Base-by-base conservation (phyloP, 1,140 invertebrate genomes). In the Formica selysi region DNA sequence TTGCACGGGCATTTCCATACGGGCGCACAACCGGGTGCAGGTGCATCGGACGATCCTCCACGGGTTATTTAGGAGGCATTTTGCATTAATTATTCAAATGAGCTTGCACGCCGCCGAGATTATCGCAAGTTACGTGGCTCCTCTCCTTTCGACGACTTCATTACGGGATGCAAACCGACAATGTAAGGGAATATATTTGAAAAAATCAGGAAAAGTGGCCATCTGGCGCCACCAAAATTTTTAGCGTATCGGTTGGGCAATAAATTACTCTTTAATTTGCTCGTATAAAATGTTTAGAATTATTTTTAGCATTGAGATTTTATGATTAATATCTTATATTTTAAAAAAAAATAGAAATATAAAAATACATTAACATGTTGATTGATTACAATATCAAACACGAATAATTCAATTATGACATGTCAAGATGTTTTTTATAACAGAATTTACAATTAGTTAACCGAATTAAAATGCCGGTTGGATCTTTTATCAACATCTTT, bases 41-140 rank as follows among this genome's bases (percentile, higher is more conserved):
- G 92, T 93, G 93, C 92, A 86, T 74, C 87, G 84, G 93, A 93
- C 92, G 90, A 92, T 91, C 89, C 86, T 54, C 91, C 89, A 86
- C 92, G 87, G 91, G 93, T 94, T 94, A 94, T 94, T 95, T 94
- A 94, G 92, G 91, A 93, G 92, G 92, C 91, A 91, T 94, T 95
- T 95, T 95, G 94, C 94, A 94, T 95, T 95, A 95, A 95, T 95
- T 95, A 95, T 94, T 94, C 92, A 94, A 95, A 94, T 94, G 92
- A 93, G 92, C 79, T 85, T 88, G 86, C 89, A 91, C 93, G 86
- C 67, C 26, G 7, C 85, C 87, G 84, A 92, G 92, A 94, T 94
- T 93, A 93, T 93, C 92, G 94, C 94, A 94, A 94, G 93, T 95
- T 94, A 93, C 91, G 87, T 70, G 68, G 78, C 89, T 86, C 86